Percentiles rank a stretch among this genome's conserved stretches.
These are phyloP conservation scores for Lethenteron camtschaticum DNA, from an alignment of 2,113 vertebrate species.

Conservation along the genomic window DNA sequence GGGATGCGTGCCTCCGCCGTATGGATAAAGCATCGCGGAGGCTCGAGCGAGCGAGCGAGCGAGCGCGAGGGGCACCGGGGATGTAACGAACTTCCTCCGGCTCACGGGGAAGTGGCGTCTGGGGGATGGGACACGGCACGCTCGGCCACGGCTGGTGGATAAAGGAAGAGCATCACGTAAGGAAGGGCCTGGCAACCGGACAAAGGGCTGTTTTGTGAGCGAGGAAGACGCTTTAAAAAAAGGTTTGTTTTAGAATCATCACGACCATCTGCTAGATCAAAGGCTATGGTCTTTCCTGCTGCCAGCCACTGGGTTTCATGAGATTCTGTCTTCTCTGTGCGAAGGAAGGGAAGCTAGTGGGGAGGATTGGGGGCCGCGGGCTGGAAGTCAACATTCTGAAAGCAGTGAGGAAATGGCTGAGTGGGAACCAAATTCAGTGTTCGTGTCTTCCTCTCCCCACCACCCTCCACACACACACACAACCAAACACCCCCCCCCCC, in stretches of 20 bases:
- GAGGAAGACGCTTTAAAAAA: not conserved
- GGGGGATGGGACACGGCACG: not conserved
- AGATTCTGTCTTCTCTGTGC: slow-evolving; percentile 2
- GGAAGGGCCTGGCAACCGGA: slow-evolving; percentile 1
- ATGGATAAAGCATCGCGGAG: too few relatives aligned
- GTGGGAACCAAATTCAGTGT: not conserved
- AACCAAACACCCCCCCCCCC: too few relatives aligned
- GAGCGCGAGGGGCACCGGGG: slow-evolving; percentile 1
- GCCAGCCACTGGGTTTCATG: slow-evolving; percentile 4
- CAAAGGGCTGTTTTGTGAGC: slow-evolving; percentile 3
- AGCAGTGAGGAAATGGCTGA: slow-evolving; percentile 3
- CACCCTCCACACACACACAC: too few relatives aligned
- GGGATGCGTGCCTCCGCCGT: too few relatives aligned
- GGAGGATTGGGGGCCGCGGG: not conserved
- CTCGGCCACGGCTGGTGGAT: not conserved
- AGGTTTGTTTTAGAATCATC: slow-evolving; percentile 3
- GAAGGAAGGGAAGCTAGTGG: not conserved
- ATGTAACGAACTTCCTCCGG: not conserved
- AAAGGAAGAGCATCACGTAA: slow-evolving; percentile 2
- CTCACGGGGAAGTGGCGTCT: not conserved
- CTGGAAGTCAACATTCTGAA: slow-evolving; percentile 5
- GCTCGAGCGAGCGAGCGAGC: too few relatives aligned
- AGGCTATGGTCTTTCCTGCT: not conserved
- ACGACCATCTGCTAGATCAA: slow-evolving; percentile 6
- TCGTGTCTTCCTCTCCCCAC: too few relatives aligned